These are phyloP conservation scores for Ptychochromis oligacanthus DNA, from an alignment of 2,113 vertebrate species.

Conservation along the genomic window DNA sequence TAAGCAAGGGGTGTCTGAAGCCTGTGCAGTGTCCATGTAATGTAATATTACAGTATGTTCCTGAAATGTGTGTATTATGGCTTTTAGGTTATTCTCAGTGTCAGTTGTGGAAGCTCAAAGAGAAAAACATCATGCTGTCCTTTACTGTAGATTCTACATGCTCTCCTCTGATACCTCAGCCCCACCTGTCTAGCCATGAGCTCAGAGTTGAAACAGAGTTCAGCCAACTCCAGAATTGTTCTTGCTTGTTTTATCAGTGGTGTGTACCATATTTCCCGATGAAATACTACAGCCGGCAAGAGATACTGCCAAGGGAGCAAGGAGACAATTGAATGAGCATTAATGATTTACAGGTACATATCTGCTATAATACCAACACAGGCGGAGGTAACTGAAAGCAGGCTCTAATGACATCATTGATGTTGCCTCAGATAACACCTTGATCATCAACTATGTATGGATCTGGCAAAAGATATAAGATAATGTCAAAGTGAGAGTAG, in stretches of 20 bases:
- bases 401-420: constrained; percentile 76
- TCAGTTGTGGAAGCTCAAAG: constrained; percentile 17
- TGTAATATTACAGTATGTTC: not conserved
- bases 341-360: constrained; percentile 80
- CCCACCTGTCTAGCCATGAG: constrained; percentile 72
- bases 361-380: constrained; percentile 78
- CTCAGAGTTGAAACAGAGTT: constrained; percentile 80
- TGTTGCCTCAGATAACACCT: constrained; percentile 77
- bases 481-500: constrained; percentile 71
- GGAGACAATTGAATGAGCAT: constrained; percentile 72
- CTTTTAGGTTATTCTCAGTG: constrained; percentile 1
- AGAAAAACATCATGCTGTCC: constrained; percentile 23
- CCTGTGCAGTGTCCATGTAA: not conserved
- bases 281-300: constrained; percentile 71
- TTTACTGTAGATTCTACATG: constrained; percentile 31
- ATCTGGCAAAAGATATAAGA: constrained; percentile 69
- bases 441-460: constrained; percentile 77
- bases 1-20: not conserved
- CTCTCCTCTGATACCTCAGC: constrained; percentile 61
- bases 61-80: not conserved
- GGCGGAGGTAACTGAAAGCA: constrained; percentile 70
- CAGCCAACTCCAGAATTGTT: constrained; percentile 76
- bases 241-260: constrained; percentile 76
- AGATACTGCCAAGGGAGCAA: constrained; percentile 64
- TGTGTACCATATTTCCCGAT: constrained; percentile 76